Percentiles rank a stretch among this genome's conserved stretches.
Conservation (phyloP, 2,888 invertebrate genomes). For the Agonopterix alstromeriana region DNA sequence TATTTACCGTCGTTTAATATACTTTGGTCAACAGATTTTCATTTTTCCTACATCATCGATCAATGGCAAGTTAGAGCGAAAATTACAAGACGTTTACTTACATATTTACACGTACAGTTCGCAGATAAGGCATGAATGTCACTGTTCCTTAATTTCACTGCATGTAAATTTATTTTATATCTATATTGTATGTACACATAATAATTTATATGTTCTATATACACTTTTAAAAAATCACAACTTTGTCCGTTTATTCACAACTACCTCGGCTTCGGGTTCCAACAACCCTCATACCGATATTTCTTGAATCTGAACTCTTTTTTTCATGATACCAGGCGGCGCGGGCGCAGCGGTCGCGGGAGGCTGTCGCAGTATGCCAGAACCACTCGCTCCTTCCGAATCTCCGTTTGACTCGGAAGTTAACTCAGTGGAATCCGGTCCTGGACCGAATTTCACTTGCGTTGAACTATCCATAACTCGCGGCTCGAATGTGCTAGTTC, state of each 20-base stretch:
- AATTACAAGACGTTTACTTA: conserved; percentile 24
- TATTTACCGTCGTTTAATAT: too few relatives aligned
- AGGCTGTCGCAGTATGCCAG: conserved; percentile 68
- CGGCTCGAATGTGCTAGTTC: conserved; percentile 69
- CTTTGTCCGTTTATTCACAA: conserved; percentile 65
- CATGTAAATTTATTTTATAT: neutral
- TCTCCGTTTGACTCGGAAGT: conserved; percentile 59
- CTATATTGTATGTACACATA: neutral
- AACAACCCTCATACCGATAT: conserved; percentile 87
- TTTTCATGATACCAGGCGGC: conserved; percentile 88
- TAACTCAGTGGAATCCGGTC: conserved; percentile 56
- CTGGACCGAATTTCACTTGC: conserved; percentile 68
- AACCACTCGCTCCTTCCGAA: conserved; percentile 53
- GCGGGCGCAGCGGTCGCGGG: conserved; percentile 70
- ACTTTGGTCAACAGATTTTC: neutral
- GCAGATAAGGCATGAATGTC: conserved; percentile 23
- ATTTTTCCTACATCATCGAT: conserved; percentile 24
- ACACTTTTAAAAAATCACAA: conserved; percentile 43
- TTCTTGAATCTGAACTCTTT: conserved; percentile 94
- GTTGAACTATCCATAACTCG: conserved; percentile 71
- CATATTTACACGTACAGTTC: conserved; percentile 30
- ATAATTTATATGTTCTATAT: conserved; percentile 11
- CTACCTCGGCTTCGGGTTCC: conserved; percentile 55
- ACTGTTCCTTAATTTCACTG: neutral
- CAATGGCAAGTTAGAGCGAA: conserved; percentile 27